Evolutionary conservation across 2,797 vertebrate species (phyloP), one percentile per base, ranked within the genome.

Genomic region (Falco novaeseelandiae): DNA sequence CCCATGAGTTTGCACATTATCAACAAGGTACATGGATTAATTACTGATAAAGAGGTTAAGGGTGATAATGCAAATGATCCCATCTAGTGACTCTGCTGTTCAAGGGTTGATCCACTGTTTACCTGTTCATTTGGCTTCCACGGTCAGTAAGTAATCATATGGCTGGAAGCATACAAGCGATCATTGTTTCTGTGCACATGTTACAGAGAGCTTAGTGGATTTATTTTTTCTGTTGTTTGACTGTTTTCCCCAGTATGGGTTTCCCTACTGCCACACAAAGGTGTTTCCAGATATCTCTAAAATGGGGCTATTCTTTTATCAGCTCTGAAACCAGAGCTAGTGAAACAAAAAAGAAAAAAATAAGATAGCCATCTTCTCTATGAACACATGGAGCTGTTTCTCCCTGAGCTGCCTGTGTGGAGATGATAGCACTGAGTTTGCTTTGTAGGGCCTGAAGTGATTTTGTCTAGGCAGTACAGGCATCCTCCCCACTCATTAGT

Each of bases 111-210:
- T 69, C 57, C 49, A 38, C 57, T 32, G 10, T 58, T 83, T 74
- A 65, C 16, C 25, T 70, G 32, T 18, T 58, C 20, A 22, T 63
- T 71, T 80, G 25, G 30, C 38, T 82, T 62, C 54, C 26, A 14
- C 0, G 0, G 82, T 72, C 58, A 52, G 6, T 34, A 78, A 38
- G 4, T 13, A 15, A 11, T 59, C 2, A 1, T 27, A 21, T 12
- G 29, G 25, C n/a, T 71, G 21, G 49, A 67, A 84, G 61, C 36
- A 52, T 22, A 49, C 3, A 83, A 71, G 12, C 6, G 25, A 57
- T 36, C 17, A 4, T 16, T 81, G 59, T 73, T 91, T 63, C 59
- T 91, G 51, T 76, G 51, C 8, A 2, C 1, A 0, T 8, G 10
- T 36, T 87, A 77, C 59, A 86, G 29, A 76, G 14, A 63, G 2